Percentiles rank a stretch among this genome's conserved stretches.
Evolutionary conservation across 2,113 vertebrate species (phyloP).

Genomic region (Daboia siamensis): DNA sequence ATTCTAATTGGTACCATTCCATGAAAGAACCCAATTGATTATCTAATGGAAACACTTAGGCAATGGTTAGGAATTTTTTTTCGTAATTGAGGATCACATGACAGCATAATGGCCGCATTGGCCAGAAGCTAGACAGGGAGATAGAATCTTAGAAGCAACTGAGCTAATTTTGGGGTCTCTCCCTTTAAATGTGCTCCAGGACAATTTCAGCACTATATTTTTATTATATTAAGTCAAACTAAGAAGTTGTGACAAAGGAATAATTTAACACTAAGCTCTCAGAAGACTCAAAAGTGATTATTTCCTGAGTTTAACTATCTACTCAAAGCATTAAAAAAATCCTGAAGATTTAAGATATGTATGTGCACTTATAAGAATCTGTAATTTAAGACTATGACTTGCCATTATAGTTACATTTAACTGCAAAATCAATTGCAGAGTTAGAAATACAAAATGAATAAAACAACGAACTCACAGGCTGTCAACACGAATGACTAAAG

Average conservation of each 20-base stretch:
- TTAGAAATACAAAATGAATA: constrained; percentile 23
- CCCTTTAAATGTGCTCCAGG: not conserved
- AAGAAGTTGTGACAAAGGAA: not conserved
- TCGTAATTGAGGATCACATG: no score
- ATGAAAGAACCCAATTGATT: not conserved
- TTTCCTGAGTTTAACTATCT: constrained; percentile 4
- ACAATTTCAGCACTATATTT: not conserved
- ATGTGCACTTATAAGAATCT: not conserved
- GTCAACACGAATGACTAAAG: constrained; percentile 26
- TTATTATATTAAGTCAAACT: constrained; percentile 18
- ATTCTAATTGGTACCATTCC: not conserved
- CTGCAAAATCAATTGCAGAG: constrained; percentile 10
- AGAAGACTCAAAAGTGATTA: constrained; percentile 20
- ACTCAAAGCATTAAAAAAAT: not conserved
- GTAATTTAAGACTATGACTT: constrained; percentile 16
- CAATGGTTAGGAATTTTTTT: not conserved
- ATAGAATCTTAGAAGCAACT: no score
- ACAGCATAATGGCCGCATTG: not conserved
- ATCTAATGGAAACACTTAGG: not conserved
- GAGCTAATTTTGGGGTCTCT: not conserved
- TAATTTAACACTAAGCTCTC: constrained; percentile 16
- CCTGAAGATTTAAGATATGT: not conserved
- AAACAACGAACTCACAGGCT: not conserved
- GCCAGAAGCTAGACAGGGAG: not conserved
- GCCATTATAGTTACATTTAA: constrained; percentile 29